A percentile compares a stretch with the other conserved stretches of the same genome.
These are phyloP conservation scores for Cygnus olor DNA, from an alignment of 2,797 vertebrate species.

Conservation along the genomic window DNA sequence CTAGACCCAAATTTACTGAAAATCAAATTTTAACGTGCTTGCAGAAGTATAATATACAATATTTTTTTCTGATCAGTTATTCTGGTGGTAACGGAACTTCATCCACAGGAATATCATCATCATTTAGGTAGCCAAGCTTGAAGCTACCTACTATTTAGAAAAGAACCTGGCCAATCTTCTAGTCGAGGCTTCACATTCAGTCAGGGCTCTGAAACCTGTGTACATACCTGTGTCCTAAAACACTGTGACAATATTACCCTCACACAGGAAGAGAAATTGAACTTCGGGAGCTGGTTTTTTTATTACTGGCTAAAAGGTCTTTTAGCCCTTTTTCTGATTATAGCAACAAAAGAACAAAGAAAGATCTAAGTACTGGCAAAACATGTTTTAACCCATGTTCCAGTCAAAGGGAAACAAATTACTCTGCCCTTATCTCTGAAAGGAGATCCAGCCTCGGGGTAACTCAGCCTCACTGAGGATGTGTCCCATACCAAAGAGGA, in stretches of 20 bases:
- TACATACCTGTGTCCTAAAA: background rate
- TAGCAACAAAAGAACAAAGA: conserved; percentile 48
- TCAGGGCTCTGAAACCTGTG: background rate
- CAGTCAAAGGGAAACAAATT: conserved; percentile 67
- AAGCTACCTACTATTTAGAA: background rate
- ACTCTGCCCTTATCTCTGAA: conserved; percentile 66
- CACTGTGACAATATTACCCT: background rate
- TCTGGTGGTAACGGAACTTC: background rate
- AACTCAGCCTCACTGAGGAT: conserved; percentile 8
- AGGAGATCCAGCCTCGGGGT: conserved; percentile 16
- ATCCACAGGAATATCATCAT: background rate
- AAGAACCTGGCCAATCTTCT: background rate
- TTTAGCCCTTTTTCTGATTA: conserved; percentile 17
- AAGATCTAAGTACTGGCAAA: conserved; percentile 45
- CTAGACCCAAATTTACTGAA: background rate
- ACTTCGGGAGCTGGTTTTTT: background rate
- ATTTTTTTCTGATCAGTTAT: background rate
- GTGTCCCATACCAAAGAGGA: background rate
- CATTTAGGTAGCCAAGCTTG: background rate
- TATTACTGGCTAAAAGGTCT: background rate
- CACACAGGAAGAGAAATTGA: background rate
- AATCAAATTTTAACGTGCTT: background rate
- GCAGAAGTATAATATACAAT: background rate
- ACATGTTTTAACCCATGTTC: conserved; percentile 57
- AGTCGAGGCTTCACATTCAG: background rate